A percentile compares a stretch with the other conserved stretches of the same genome.
Conservation (phyloP, 2,888 invertebrate genomes). For the Metacarcinus magister region DNA sequence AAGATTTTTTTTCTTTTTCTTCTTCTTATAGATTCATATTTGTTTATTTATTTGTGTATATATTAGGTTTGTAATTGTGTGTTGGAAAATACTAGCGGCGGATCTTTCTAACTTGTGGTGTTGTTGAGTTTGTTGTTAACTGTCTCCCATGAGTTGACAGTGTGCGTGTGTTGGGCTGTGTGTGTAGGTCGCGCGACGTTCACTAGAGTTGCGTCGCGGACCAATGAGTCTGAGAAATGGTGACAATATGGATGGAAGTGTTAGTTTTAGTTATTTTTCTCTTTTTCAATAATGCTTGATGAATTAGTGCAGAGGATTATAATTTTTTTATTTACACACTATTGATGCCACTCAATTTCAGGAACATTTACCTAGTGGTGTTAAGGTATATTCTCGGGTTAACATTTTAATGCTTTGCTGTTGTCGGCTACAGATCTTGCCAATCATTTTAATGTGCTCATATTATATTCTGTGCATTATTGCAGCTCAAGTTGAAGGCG, state of each 20-base stretch:
- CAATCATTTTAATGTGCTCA: not conserved
- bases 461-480: not conserved
- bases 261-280: not conserved
- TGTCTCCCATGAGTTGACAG: slow-evolving; percentile 7
- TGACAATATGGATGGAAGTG: not conserved
- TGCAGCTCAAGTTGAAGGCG: not conserved
- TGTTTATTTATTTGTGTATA: no score
- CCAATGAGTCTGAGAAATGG: not conserved
- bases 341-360: not conserved
- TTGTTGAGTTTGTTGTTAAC: not conserved
- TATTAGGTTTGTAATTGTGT: no score
- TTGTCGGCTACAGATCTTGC: not conserved
- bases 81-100: not conserved
- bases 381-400: not conserved
- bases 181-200: not conserved
- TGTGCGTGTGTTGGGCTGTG: not conserved
- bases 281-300: not conserved
- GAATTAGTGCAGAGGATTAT: not conserved
- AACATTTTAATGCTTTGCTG: not conserved
- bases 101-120: not conserved
- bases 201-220: not conserved
- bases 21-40: no score
- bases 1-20: no score
- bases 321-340: not conserved
- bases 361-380: not conserved